phyloP scores from a whole-genome alignment of 1,140 invertebrate genomes.

The Oryzaephilus surinamensis region DNA sequence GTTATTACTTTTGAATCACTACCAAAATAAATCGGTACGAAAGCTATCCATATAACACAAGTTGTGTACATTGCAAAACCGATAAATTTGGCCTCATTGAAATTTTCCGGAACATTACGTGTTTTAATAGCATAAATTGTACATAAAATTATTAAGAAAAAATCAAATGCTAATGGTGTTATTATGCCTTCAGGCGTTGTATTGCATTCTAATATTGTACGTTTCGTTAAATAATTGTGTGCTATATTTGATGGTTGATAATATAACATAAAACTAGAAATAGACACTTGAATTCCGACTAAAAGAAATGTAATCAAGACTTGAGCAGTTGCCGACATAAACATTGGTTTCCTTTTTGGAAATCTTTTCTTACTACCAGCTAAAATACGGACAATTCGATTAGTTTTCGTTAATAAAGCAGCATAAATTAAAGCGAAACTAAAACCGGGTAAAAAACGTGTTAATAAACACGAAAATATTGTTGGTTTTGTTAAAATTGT shows the following conservation, averaged over 20 bases:
- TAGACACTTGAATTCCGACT: slow-evolving; percentile 58
- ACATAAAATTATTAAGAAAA: slow-evolving; percentile 66
- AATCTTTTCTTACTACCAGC: slow-evolving; percentile 73
- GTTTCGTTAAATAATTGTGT: slow-evolving; percentile 45
- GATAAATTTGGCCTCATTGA: slow-evolving; percentile 78
- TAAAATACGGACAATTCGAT: slow-evolving; percentile 73
- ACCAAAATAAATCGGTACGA: slow-evolving; percentile 75
- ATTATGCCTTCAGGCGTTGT: slow-evolving; percentile 58
- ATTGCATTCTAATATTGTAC: slow-evolving; percentile 58
- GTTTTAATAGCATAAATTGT: slow-evolving; percentile 81
- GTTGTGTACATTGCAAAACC: slow-evolving; percentile 84
- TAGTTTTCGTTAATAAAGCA: slow-evolving; percentile 75
- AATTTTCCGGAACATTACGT: slow-evolving; percentile 78
- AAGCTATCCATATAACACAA: slow-evolving; percentile 81
- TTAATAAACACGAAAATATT: slow-evolving; percentile 52
- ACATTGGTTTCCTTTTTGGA: slow-evolving; percentile 64
- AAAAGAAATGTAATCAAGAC: slow-evolving; percentile 56
- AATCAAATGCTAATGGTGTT: slow-evolving; percentile 67
- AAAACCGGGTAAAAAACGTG: slow-evolving; percentile 60
- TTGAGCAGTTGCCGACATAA: slow-evolving; percentile 45
- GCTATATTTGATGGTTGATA: slow-evolving; percentile 55
- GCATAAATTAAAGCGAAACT: slow-evolving; percentile 78
- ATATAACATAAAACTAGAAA: slow-evolving; percentile 57
- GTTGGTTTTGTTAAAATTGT: slow-evolving; percentile 62
- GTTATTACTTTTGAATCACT: slow-evolving; percentile 60